Evolutionary conservation across 2,888 invertebrate species (phyloP), one percentile per base, ranked within the genome.

Genomic region (Agriopis aurantiaria): DNA sequence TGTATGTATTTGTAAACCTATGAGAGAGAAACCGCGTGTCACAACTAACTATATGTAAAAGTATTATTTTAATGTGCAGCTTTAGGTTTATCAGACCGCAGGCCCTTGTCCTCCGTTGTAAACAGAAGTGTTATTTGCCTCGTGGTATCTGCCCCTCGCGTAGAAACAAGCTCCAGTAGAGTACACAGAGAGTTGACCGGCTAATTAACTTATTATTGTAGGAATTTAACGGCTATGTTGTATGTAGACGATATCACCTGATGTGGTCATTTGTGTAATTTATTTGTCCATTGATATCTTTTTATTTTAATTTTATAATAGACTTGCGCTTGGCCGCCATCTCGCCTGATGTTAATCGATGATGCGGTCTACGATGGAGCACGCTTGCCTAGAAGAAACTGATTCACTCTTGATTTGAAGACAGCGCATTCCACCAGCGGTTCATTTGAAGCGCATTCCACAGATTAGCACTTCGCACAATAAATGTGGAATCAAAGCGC

Each of bases 191-290:
- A 17, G 45, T 53, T 46, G 23, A 53, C 49, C 64, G 65, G 58
- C 52, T 11, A 53, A 69, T 62, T 53, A 53, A 2, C 23, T 69
- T 65, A 58, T 65, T 65, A 69, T 69, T 69, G 65, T 48, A 65
- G 51, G 45, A 51, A 53, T 65, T 61, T 60, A 48, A 69, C 60
- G 12, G 1, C 41, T 8, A 14, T 69, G 23, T 69, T 60, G 14
- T 8, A 14, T 69, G 23, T 69, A 55, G 14, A 69, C 60, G 10
- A 63, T 10, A 40, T 64, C 46, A 64, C 14, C 53, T 55, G 45
- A 53, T 63, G 17, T 52, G 40, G 4, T 52, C 23, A 23, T 57
- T 56, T 43, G 10, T 8, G 4, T 61, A 43, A 61, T 60, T 60
- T 49, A 60, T 60, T 11, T 60, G 41, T 60, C 33, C 10, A 60